phyloP scores from a whole-genome alignment of 2,888 invertebrate genomes.

The Philhelius pedissequus region DNA sequence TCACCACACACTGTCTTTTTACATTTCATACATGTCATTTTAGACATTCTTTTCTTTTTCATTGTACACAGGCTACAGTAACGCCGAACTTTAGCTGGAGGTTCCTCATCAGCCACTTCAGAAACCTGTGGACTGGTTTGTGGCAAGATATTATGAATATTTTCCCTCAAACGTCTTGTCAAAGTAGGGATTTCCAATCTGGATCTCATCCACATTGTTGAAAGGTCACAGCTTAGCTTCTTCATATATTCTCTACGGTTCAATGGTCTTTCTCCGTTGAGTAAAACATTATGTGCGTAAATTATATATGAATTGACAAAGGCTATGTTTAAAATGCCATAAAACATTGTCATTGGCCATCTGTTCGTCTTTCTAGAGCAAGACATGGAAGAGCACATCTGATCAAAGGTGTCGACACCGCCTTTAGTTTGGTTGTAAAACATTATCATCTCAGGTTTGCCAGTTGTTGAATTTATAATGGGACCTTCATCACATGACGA shows the following conservation, averaged over 20 bases:
- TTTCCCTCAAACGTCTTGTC: too few relatives aligned
- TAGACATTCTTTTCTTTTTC: constrained; percentile 37
- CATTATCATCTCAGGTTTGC: too few relatives aligned
- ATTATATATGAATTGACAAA: neutral
- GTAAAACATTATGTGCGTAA: constrained; percentile 20
- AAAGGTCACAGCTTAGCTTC: constrained; percentile 1
- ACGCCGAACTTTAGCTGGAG: neutral
- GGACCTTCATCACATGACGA: too few relatives aligned
- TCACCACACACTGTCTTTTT: constrained; percentile 33
- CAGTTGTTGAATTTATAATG: neutral
- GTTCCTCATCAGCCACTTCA: neutral
- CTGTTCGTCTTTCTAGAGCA: constrained; percentile 41
- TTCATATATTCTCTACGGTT: too few relatives aligned
- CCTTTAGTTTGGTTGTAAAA: too few relatives aligned
- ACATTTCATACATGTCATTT: constrained; percentile 24
- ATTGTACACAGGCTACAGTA: constrained; percentile 9
- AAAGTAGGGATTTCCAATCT: too few relatives aligned
- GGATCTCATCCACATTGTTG: neutral
- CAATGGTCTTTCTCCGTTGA: constrained; percentile 15
- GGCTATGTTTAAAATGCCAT: constrained; percentile 69
- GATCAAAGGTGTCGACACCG: too few relatives aligned
- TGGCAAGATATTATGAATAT: too few relatives aligned
- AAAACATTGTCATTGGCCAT: constrained; percentile 68
- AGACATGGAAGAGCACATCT: neutral
- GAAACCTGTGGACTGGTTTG: too few relatives aligned